Conservation (phyloP, 2,797 vertebrate species). For the Cheirogaleus major region DNA sequence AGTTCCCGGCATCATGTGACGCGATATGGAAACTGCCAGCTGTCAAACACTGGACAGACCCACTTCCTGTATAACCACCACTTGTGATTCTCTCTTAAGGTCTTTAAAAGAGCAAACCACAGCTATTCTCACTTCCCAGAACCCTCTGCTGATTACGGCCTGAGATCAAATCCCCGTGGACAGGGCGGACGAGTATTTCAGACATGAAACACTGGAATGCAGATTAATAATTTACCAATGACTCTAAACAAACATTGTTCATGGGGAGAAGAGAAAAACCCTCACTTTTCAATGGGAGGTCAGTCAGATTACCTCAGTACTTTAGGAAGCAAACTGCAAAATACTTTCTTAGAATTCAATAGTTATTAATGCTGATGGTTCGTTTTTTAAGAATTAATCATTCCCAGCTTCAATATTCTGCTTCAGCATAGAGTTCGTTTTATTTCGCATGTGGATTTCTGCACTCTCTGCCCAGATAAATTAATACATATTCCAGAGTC, state of each 20-base stretch:
- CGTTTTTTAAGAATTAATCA: slow-evolving; percentile 49
- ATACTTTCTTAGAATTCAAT: background rate
- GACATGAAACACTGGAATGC: slow-evolving; percentile 76
- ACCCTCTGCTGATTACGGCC: slow-evolving; percentile 78
- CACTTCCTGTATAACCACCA: slow-evolving; percentile 62
- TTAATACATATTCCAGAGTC: slow-evolving; percentile 72
- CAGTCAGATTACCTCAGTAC: background rate
- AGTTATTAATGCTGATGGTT: slow-evolving; percentile 46
- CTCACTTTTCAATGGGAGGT: slow-evolving; percentile 7
- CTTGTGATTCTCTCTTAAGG: slow-evolving; percentile 72
- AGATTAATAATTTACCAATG: slow-evolving; percentile 80
- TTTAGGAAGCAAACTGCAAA: slow-evolving; percentile 56
- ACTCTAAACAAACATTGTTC: slow-evolving; percentile 68
- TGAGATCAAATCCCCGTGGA: slow-evolving; percentile 81
- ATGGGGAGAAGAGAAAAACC: background rate
- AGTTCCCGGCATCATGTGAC: slow-evolving; percentile 57
- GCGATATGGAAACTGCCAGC: slow-evolving; percentile 66
- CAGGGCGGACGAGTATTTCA: slow-evolving; percentile 84
- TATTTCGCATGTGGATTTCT: slow-evolving; percentile 60
- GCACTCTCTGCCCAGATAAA: slow-evolving; percentile 66
- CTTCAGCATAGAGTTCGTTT: slow-evolving; percentile 52
- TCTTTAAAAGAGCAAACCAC: slow-evolving; percentile 78
- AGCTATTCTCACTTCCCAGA: slow-evolving; percentile 80
- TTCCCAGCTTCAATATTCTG: slow-evolving; percentile 49
- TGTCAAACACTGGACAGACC: slow-evolving; percentile 65